phyloP scores from a whole-genome alignment of 2,797 vertebrate species.

The Schizopygopsis pylzovi region DNA sequence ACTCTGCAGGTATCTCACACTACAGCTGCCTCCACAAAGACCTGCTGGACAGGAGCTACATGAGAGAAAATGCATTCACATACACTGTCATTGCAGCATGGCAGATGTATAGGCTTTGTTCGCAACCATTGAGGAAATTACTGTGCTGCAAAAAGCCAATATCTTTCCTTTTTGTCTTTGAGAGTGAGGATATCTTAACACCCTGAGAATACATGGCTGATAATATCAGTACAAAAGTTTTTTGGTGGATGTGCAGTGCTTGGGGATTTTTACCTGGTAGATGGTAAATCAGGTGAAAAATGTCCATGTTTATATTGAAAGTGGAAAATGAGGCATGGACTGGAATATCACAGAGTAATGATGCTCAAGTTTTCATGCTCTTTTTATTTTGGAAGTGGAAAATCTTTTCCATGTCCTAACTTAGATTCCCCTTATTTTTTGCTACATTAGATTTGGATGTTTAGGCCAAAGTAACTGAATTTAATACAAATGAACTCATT shows the following conservation, averaged over 20 bases:
- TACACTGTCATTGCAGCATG: background rate
- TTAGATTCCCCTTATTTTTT: background rate
- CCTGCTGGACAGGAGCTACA: constrained; percentile 22
- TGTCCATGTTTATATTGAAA: background rate
- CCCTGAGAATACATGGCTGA: background rate
- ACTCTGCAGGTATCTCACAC: constrained; percentile 31
- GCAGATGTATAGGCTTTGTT: background rate
- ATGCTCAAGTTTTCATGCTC: background rate
- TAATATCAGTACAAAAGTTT: background rate
- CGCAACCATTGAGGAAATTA: background rate
- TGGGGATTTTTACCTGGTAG: background rate
- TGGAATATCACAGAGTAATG: background rate
- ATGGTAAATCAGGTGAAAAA: background rate
- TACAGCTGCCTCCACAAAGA: constrained; percentile 25
- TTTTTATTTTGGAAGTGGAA: background rate
- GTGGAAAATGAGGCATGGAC: background rate
- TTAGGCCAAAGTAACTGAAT: background rate
- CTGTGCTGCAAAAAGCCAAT: background rate
- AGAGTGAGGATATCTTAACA: background rate
- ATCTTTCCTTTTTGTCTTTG: background rate
- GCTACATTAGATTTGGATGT: background rate
- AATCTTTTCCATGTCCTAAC: background rate
- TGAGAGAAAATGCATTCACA: background rate
- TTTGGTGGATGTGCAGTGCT: background rate
- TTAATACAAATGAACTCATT: background rate